A percentile compares a stretch with the other conserved stretches of the same genome.
Conservation (phyloP, 2,113 vertebrate species). For the Peromyscus californicus region DNA sequence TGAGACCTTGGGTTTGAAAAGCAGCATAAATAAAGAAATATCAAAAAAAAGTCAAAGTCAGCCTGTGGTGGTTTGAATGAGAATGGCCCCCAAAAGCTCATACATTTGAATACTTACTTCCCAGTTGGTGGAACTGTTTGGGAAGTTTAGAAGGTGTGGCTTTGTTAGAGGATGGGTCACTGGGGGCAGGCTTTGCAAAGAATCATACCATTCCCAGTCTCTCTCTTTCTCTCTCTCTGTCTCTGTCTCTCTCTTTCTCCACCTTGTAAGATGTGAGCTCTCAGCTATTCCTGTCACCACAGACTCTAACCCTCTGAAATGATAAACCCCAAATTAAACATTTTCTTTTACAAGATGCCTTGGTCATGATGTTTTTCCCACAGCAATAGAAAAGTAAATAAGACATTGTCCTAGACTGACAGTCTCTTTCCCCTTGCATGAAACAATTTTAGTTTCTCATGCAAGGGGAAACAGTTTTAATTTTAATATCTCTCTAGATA, state of each 20-base stretch:
- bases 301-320: not conserved
- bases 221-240: too few relatives aligned
- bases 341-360: not conserved
- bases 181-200: not conserved
- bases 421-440: not conserved
- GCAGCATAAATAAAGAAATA: not conserved
- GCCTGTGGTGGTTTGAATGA: not conserved
- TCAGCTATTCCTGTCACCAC: not conserved
- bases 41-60: conserved; percentile 5
- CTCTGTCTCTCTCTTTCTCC: too few relatives aligned
- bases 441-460: not conserved
- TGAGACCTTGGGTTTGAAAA: too few relatives aligned
- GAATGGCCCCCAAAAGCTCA: not conserved
- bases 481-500: conserved; percentile 1
- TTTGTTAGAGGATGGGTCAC: not conserved
- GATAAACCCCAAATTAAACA: not conserved
- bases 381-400: not conserved
- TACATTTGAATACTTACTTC: not conserved
- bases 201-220: not conserved
- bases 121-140: not conserved
- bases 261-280: not conserved
- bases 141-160: not conserved
- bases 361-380: not conserved
- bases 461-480: too few relatives aligned
- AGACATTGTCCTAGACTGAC: not conserved